Evolutionary conservation across 2,888 invertebrate genomes (phyloP).

Genomic region (Salpingus planirostris): DNA sequence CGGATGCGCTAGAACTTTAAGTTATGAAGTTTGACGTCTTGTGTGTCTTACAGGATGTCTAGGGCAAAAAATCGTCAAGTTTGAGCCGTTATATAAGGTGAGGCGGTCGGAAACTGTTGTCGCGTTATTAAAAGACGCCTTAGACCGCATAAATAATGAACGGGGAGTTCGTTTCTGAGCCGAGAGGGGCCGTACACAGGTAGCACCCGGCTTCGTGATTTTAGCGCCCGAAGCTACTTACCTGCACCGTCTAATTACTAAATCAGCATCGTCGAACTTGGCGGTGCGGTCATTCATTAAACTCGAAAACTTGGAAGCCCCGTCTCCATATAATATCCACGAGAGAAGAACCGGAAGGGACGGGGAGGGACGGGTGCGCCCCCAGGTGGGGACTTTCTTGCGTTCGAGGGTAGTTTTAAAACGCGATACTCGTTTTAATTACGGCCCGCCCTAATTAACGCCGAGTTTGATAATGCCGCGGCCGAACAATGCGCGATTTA

Average conservation of each 20-base stretch:
- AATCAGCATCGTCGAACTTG: slow-evolving; percentile 40
- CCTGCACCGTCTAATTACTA: slow-evolving; percentile 40
- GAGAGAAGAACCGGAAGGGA: too few relatives aligned
- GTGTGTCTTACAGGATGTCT: too few relatives aligned
- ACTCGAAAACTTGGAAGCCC: slow-evolving; percentile 33
- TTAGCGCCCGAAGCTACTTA: slow-evolving; percentile 23
- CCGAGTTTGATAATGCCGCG: slow-evolving; percentile 25
- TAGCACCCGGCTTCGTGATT: too few relatives aligned
- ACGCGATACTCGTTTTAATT: slow-evolving; percentile 27
- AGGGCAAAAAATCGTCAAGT: too few relatives aligned
- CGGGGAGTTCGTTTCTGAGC: slow-evolving; percentile 15
- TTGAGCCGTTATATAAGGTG: too few relatives aligned
- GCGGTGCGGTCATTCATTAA: slow-evolving; percentile 43
- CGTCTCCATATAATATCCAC: slow-evolving; percentile 18
- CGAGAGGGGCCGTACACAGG: too few relatives aligned
- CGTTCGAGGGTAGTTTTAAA: slow-evolving; percentile 25
- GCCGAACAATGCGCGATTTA: slow-evolving; percentile 25
- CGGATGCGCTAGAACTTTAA: too few relatives aligned
- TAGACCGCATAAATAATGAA: slow-evolving; percentile 12
- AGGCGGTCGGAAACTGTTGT: too few relatives aligned
- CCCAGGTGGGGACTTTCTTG: too few relatives aligned
- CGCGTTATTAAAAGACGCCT: too few relatives aligned
- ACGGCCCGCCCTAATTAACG: slow-evolving; percentile 29
- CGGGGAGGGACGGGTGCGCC: too few relatives aligned
- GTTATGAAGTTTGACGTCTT: too few relatives aligned